These are phyloP conservation scores for Tor tambroides DNA, from an alignment of 2,113 vertebrate genomes.

Conservation along the genomic window DNA sequence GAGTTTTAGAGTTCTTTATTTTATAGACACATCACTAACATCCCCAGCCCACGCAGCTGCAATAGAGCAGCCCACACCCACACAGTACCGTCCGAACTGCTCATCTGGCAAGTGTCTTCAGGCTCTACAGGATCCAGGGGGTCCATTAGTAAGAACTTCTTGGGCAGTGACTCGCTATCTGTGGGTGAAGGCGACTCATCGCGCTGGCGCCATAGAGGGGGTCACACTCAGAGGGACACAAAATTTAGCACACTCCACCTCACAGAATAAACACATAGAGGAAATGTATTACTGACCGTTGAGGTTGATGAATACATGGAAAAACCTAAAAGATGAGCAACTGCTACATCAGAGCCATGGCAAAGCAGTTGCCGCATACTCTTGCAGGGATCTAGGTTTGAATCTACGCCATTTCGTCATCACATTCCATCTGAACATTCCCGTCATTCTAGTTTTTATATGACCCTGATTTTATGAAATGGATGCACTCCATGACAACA, in stretches of 20 bases:
- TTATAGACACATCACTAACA: constrained; percentile 37
- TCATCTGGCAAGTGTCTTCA: constrained; percentile 58
- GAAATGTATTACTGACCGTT: constrained; percentile 22
- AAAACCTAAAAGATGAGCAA: not conserved
- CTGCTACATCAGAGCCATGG: not conserved
- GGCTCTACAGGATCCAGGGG: constrained; percentile 45
- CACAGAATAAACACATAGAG: not conserved
- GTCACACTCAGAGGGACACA: constrained; percentile 46
- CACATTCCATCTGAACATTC: too few species aligned
- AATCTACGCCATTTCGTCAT: not conserved
- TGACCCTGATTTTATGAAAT: not conserved
- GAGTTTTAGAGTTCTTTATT: constrained; percentile 34
- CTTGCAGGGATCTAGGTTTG: not conserved
- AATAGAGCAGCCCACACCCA: constrained; percentile 20
- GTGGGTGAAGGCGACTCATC: constrained; percentile 62
- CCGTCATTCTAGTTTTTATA: too few species aligned
- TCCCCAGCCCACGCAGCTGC: constrained; percentile 35
- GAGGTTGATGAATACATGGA: constrained; percentile 4
- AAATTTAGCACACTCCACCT: constrained; percentile 58
- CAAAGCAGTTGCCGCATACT: not conserved
- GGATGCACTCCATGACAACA: not conserved
- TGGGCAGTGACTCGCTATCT: constrained; percentile 56
- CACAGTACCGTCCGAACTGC: constrained; percentile 49
- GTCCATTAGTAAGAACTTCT: constrained; percentile 57
- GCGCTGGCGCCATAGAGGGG: constrained; percentile 44